phyloP scores from a whole-genome alignment of 2,888 invertebrate species.

The Netelia inedita region DNA sequence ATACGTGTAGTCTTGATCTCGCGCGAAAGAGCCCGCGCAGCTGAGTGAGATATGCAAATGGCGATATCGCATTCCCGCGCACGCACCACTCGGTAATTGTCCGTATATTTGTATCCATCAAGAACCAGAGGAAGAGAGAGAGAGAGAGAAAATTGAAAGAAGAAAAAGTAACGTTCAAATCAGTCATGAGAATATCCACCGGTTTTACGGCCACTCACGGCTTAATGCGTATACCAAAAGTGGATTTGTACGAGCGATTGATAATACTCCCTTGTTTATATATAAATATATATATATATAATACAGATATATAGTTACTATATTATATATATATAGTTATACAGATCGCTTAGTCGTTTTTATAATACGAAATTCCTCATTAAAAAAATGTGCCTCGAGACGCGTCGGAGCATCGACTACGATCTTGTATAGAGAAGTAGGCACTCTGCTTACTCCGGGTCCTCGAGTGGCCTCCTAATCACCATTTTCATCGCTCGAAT shows the following conservation, averaged over 20 bases:
- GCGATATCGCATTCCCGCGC: slow-evolving; percentile 57
- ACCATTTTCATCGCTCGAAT: background rate
- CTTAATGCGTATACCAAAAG: slow-evolving; percentile 40
- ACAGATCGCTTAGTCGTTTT: background rate
- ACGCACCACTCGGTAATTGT: slow-evolving; percentile 55
- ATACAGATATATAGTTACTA: background rate
- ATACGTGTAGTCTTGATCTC: background rate
- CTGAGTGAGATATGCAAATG: slow-evolving; percentile 58
- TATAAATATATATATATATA: slow-evolving; percentile 30
- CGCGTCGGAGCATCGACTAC: too few relatives aligned
- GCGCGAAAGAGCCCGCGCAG: background rate
- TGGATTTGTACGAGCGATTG: slow-evolving; percentile 52
- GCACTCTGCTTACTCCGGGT: background rate
- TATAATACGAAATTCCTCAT: background rate
- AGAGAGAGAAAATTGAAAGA: background rate
- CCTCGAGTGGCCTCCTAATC: background rate
- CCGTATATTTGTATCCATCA: slow-evolving; percentile 46
- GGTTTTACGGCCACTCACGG: slow-evolving; percentile 57
- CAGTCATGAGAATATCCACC: slow-evolving; percentile 51
- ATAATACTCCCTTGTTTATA: slow-evolving; percentile 31
- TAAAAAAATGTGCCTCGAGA: background rate
- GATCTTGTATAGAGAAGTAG: background rate
- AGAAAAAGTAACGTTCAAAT: slow-evolving; percentile 32
- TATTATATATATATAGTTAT: background rate
- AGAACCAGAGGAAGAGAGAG: slow-evolving; percentile 8